phyloP scores from a whole-genome alignment of 2,797 vertebrate genomes.

The Scolopax bukidnonensis region DNA sequence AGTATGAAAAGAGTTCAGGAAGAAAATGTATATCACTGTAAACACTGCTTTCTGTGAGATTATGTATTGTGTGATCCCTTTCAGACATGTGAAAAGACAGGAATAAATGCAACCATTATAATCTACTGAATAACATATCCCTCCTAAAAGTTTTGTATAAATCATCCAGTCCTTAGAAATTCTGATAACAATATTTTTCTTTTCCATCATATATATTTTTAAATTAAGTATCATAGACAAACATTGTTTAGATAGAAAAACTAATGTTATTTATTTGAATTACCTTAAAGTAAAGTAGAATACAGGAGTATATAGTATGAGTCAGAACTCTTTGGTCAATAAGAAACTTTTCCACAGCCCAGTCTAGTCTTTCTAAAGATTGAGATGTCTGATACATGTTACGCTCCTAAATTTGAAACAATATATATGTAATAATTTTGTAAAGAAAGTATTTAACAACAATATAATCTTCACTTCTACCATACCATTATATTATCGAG shows the following conservation, averaged over 20 bases:
- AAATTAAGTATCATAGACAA: not conserved
- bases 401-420: not conserved
- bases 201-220: conserved; percentile 8
- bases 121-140: conserved; percentile 25
- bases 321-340: not conserved
- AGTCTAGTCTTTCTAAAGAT: not conserved
- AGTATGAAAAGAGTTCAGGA: conserved; percentile 32
- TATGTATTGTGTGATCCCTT: conserved; percentile 45
- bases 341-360: not conserved
- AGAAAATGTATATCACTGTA: conserved; percentile 38
- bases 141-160: conserved; percentile 25
- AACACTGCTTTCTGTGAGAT: conserved; percentile 39
- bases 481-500: not conserved
- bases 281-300: not conserved
- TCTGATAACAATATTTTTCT: conserved; percentile 27
- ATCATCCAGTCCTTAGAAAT: conserved; percentile 1
- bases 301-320: not conserved
- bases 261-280: not conserved
- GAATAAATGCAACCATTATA: conserved; percentile 51
- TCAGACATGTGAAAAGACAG: conserved; percentile 36
- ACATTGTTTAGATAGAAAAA: conserved; percentile 6
- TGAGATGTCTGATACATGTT: not conserved
- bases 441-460: not conserved
- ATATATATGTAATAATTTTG: not conserved
- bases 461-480: not conserved